These are phyloP conservation scores for Drosophila tristis DNA, from an alignment of 1,140 invertebrate species.

Conservation along the genomic window DNA sequence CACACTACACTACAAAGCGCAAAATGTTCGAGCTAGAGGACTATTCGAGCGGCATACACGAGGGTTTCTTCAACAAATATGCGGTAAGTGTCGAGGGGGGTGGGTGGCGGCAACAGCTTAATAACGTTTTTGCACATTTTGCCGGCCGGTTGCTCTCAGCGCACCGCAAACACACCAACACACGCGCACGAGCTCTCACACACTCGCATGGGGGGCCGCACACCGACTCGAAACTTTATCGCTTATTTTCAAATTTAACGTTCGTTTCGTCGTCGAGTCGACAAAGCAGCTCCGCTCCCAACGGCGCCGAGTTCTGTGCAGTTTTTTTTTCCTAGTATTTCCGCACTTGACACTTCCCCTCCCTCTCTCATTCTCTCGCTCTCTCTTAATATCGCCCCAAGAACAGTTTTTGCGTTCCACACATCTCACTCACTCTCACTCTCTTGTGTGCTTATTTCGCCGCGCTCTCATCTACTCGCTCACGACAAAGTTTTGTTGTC, in stretches of 20 bases:
- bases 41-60: slow-evolving; percentile 79
- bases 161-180: slow-evolving; percentile 20
- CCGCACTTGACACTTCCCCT: slow-evolving; percentile 39
- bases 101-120: slow-evolving; percentile 37
- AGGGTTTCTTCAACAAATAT: slow-evolving; percentile 83
- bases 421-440: slow-evolving; percentile 9
- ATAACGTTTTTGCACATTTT: slow-evolving; percentile 47
- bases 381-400: slow-evolving; percentile 28
- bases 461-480: slow-evolving; percentile 21
- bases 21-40: slow-evolving; percentile 83
- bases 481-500: slow-evolving; percentile 41
- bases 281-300: slow-evolving; percentile 52
- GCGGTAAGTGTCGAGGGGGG: slow-evolving; percentile 61
- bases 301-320: slow-evolving; percentile 7
- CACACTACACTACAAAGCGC: slow-evolving; percentile 21
- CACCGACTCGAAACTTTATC: slow-evolving; percentile 33
- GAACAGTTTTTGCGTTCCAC: slow-evolving; percentile 1
- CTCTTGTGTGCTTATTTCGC: slow-evolving; percentile 7
- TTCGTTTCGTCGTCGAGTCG: slow-evolving; percentile 64
- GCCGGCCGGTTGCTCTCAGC: slow-evolving; percentile 54
- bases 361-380: slow-evolving; percentile 17
- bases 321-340: slow-evolving; percentile 66
- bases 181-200: slow-evolving; percentile 2
- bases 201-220: slow-evolving; percentile 9
- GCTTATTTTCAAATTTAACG: slow-evolving; percentile 69